Percentiles rank a stretch among this genome's conserved stretches.
phyloP scores from a whole-genome alignment of 2,888 invertebrate species.

The Ceratothoa steindachneri region DNA sequence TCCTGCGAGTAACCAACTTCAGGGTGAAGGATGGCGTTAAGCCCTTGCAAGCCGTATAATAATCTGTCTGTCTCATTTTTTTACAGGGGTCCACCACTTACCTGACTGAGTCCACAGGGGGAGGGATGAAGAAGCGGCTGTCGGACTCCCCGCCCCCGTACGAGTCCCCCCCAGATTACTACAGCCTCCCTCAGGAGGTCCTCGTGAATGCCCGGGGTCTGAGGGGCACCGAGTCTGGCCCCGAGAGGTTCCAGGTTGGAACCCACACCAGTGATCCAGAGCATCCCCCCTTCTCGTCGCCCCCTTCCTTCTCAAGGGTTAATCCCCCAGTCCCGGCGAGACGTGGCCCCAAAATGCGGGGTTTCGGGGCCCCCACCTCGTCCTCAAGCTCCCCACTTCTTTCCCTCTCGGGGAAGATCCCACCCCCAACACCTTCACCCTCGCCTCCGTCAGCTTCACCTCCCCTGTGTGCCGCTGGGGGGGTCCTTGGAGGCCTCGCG shows the following conservation, averaged over 20 bases:
- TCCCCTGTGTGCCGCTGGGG: not conserved
- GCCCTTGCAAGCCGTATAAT: too few relatives aligned
- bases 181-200: constrained; percentile 37
- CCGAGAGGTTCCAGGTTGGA: not conserved
- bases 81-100: constrained; percentile 17
- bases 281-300: not conserved
- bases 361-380: not conserved
- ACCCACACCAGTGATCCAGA: not conserved
- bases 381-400: not conserved
- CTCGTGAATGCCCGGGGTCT: constrained; percentile 41
- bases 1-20: too few relatives aligned
- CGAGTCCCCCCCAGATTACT: constrained; percentile 45
- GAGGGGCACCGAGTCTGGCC: constrained; percentile 22
- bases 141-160: constrained; percentile 45
- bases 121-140: constrained; percentile 37
- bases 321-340: not conserved
- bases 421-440: not conserved
- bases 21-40: too few relatives aligned
- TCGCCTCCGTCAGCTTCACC: not conserved
- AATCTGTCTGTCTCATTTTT: too few relatives aligned
- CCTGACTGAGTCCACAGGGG: constrained; percentile 39
- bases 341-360: not conserved
- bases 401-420: not conserved
- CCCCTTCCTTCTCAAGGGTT: not conserved
- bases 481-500: not conserved